These are phyloP conservation scores for Nebria ingens DNA, from an alignment of 1,140 invertebrate genomes.

Conservation along the genomic window DNA sequence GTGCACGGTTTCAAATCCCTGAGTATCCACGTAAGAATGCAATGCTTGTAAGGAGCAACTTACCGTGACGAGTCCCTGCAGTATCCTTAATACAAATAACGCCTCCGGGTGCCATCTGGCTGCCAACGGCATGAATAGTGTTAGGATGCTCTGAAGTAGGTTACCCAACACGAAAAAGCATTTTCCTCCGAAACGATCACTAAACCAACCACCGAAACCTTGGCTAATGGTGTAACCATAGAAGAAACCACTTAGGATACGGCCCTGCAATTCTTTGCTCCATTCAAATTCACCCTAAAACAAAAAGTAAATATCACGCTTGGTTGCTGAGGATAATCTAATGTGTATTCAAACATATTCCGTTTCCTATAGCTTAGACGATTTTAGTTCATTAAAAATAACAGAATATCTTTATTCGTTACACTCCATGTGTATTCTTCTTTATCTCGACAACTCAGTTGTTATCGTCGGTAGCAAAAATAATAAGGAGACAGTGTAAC, in stretches of 20 bases:
- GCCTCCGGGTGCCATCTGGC: neutral
- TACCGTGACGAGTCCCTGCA: neutral
- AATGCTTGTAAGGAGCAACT: neutral
- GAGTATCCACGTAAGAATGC: neutral
- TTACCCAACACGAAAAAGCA: neutral
- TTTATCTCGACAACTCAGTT: no score
- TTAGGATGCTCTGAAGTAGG: constrained; percentile 1
- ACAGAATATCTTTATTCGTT: no score
- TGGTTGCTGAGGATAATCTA: no score
- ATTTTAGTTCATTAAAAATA: no score
- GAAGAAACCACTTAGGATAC: constrained; percentile 9
- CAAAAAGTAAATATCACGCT: neutral
- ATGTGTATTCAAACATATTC: no score
- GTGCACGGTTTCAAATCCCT: neutral
- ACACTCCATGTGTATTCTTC: no score
- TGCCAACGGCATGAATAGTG: constrained; percentile 5
- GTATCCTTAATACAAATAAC: neutral
- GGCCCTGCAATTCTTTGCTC: constrained; percentile 4
- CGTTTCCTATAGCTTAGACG: no score
- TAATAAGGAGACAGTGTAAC: no score
- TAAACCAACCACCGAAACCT: constrained; percentile 9
- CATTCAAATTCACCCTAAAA: constrained; percentile 4
- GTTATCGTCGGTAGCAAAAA: no score
- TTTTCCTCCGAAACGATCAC: constrained; percentile 10
- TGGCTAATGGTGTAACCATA: constrained; percentile 3